Conservation (phyloP, 2,113 vertebrate genomes). For the Cottus gobio region DNA sequence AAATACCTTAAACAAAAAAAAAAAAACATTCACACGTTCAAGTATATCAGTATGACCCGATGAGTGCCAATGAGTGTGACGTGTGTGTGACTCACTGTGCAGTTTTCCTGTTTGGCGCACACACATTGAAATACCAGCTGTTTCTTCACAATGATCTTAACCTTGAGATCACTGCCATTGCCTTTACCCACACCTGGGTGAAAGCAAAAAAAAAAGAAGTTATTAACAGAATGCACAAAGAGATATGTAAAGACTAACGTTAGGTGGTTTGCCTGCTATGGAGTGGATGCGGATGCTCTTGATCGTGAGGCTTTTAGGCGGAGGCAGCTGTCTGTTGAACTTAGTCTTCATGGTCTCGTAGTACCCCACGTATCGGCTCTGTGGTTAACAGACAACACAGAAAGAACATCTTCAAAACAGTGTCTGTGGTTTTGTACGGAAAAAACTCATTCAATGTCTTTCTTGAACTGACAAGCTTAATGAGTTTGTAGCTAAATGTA, state of each 20-base stretch:
- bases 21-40: not conserved
- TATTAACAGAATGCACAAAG: not conserved
- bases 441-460: not conserved
- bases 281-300: constrained; percentile 89
- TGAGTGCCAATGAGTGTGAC: not conserved
- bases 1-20: constrained; percentile 83
- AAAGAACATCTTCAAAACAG: not conserved
- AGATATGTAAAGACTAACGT: not conserved
- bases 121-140: constrained; percentile 85
- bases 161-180: constrained; percentile 89
- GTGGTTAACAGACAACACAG: constrained; percentile 30
- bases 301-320: constrained; percentile 84
- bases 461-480: not conserved
- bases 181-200: constrained; percentile 89
- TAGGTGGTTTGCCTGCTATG: constrained; percentile 84
- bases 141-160: constrained; percentile 86
- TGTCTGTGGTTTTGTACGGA: not conserved
- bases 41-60: not conserved
- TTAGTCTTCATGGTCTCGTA: constrained; percentile 91
- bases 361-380: constrained; percentile 96
- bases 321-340: constrained; percentile 88
- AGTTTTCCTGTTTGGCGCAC: constrained; percentile 87
- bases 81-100: constrained; percentile 80
- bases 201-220: not conserved
- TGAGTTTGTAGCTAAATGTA: not conserved